A percentile compares a stretch with the other conserved stretches of the same genome.
Evolutionary conservation across 2,888 invertebrate species (phyloP).

Genomic region (Abscondita cerata): DNA sequence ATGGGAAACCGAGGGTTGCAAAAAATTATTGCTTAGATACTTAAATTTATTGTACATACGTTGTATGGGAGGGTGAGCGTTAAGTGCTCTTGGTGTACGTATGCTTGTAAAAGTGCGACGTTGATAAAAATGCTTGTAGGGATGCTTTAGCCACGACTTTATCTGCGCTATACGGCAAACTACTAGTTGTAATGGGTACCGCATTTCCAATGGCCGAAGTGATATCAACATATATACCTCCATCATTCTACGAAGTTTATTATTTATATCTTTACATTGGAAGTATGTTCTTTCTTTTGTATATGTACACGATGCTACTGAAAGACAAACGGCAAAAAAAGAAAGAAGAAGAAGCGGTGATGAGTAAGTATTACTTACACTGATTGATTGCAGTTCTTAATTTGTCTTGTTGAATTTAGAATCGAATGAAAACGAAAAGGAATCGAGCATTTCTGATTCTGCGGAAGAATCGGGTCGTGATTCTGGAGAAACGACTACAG

Average conservation of each 20-base stretch:
- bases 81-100: constrained; percentile 4
- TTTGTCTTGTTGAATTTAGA: constrained; percentile 12
- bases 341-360: constrained; percentile 45
- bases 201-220: constrained; percentile 97
- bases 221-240: constrained; percentile 92
- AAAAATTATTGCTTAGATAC: constrained; percentile 18
- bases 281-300: constrained; percentile 72
- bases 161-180: constrained; percentile 92
- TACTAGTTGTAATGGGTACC: constrained; percentile 92
- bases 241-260: constrained; percentile 88
- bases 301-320: constrained; percentile 74
- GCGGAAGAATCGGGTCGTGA: constrained; percentile 65
- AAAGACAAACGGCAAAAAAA: constrained; percentile 60
- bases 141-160: constrained; percentile 89
- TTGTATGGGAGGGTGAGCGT: constrained; percentile 7
- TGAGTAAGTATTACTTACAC: constrained; percentile 41
- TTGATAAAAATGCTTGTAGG: constrained; percentile 58
- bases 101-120: constrained; percentile 10
- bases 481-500: constrained; percentile 54
- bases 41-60: constrained; percentile 20
- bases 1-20: no score
- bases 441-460: constrained; percentile 63
- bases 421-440: constrained; percentile 30
- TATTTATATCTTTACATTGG: constrained; percentile 71
- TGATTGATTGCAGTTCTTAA: not conserved